Percentiles rank a stretch among this genome's conserved stretches.
These are phyloP conservation scores for Sylvia borin DNA, from an alignment of 2,797 vertebrate genomes.

Conservation along the genomic window DNA sequence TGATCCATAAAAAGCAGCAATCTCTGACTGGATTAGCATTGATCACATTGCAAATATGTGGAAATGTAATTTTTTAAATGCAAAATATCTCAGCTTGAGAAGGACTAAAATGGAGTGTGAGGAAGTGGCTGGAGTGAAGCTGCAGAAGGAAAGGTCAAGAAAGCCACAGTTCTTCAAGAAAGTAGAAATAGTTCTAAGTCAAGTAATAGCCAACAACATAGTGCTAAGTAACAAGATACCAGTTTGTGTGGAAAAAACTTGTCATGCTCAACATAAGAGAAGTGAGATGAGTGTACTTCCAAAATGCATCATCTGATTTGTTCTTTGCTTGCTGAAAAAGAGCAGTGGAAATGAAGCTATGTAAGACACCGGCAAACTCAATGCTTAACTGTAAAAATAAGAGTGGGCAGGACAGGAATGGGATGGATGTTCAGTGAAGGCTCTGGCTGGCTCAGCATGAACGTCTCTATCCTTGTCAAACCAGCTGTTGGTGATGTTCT, in stretches of 20 bases:
- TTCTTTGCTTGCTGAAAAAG: background rate
- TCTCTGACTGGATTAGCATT: background rate
- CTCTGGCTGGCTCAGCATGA: background rate
- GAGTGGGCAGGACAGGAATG: background rate
- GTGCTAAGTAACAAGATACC: background rate
- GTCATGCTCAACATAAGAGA: background rate
- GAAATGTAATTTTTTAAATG: background rate
- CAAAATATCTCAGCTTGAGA: background rate
- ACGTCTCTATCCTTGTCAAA: background rate
- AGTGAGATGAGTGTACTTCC: background rate
- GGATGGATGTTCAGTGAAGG: background rate
- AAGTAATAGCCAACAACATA: background rate
- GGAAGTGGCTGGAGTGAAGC: background rate
- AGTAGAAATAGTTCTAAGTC: background rate
- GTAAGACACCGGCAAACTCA: background rate
- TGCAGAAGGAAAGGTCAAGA: background rate
- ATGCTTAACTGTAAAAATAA: background rate
- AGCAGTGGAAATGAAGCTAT: background rate
- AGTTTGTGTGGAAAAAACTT: background rate
- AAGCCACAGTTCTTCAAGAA: background rate
- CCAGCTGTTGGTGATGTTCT: background rate
- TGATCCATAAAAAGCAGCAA: background rate
- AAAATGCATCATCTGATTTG: background rate
- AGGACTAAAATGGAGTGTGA: accelerated
- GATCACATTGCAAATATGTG: background rate